These are phyloP conservation scores for Agriopis aurantiaria DNA, from an alignment of 2,888 invertebrate genomes.

Conservation along the genomic window DNA sequence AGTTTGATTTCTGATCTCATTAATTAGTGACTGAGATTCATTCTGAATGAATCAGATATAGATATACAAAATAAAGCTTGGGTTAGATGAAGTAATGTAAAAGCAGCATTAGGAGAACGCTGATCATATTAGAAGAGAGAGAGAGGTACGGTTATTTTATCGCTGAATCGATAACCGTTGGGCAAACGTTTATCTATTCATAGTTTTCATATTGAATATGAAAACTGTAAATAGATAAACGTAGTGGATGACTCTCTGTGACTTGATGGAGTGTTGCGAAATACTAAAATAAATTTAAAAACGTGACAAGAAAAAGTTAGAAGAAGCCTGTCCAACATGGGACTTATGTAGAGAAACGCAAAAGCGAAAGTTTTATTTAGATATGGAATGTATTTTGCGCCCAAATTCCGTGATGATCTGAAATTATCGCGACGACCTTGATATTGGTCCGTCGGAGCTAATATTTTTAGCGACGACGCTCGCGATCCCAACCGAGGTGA, in stretches of 20 bases:
- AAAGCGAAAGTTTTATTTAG: conserved; percentile 18
- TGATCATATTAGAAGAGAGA: neutral
- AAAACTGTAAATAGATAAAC: neutral
- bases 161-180: too few species aligned
- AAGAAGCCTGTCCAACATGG: neutral
- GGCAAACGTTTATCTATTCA: too few species aligned
- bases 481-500: conserved; percentile 67
- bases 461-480: conserved; percentile 77
- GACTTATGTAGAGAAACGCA: neutral
- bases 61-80: neutral
- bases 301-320: neutral
- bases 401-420: conserved; percentile 51
- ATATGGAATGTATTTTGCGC: conserved; percentile 29
- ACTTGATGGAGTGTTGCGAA: neutral
- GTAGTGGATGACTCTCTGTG: neutral
- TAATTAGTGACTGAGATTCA: conserved; percentile 12
- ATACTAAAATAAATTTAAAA: neutral
- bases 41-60: conserved; percentile 6
- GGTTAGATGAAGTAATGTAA: neutral
- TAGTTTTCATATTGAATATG: neutral
- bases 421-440: conserved; percentile 71
- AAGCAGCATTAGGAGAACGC: neutral
- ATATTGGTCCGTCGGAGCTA: conserved; percentile 73
- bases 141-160: too few species aligned
- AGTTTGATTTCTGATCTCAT: conserved; percentile 11